Evolutionary conservation across 2,113 vertebrate genomes (phyloP).

Genomic region (Falco punctatus): DNA sequence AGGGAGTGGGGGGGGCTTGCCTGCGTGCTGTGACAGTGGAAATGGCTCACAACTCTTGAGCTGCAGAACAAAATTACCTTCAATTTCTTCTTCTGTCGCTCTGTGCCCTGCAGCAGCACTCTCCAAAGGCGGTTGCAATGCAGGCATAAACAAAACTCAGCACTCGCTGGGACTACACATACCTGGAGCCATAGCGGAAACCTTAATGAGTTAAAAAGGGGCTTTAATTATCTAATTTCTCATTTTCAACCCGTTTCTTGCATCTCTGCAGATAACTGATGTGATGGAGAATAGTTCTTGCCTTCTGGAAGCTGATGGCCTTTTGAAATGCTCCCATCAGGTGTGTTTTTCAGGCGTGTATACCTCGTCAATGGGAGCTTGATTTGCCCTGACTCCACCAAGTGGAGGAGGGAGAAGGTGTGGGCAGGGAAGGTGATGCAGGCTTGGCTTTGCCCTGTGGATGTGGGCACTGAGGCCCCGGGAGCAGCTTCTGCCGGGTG

Average conservation of each 20-base stretch:
- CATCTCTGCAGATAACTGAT: slow-evolving; percentile 5
- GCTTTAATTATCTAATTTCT: slow-evolving; percentile 43
- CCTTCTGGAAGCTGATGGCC: slow-evolving; percentile 21
- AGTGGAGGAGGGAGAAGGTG: not conserved
- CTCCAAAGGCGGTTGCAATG: not conserved
- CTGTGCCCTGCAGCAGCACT: not conserved
- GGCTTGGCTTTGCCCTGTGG: not conserved
- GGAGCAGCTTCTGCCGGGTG: not conserved
- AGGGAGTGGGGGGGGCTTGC: not conserved
- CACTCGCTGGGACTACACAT: not conserved
- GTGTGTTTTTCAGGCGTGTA: not conserved
- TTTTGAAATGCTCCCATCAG: slow-evolving; percentile 24
- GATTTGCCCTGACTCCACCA: not conserved
- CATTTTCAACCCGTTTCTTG: not conserved
- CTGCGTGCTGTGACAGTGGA: not conserved
- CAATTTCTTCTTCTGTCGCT: not conserved
- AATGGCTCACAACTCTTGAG: not conserved
- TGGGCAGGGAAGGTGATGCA: not conserved
- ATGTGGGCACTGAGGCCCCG: not conserved
- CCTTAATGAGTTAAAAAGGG: slow-evolving; percentile 34
- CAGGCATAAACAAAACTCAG: not conserved
- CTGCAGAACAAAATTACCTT: not conserved
- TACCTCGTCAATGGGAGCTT: not conserved
- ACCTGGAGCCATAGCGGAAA: slow-evolving; percentile 2
- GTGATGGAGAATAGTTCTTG: not conserved